A percentile compares a stretch with the other conserved stretches of the same genome.
Evolutionary conservation across 2,797 vertebrate species (phyloP).

Genomic region (Linurgus olivaceus): DNA sequence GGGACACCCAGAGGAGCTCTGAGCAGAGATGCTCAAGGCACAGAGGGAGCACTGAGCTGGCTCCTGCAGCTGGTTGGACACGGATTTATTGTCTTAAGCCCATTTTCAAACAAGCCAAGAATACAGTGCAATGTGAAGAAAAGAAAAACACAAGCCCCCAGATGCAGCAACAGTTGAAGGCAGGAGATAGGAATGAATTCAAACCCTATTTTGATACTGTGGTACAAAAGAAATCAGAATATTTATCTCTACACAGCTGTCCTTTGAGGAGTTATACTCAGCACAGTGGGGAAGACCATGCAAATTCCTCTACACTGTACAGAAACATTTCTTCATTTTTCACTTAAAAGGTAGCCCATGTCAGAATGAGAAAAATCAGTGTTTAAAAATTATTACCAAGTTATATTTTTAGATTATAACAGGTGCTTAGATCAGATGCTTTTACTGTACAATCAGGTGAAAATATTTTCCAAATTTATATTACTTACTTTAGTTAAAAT

Average conservation of each 20-base stretch:
- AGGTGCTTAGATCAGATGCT: background rate
- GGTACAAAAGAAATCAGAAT: background rate
- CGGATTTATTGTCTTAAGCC: background rate
- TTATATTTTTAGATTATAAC: background rate
- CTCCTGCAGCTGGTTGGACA: background rate
- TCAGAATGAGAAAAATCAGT: background rate
- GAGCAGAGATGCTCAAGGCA: background rate
- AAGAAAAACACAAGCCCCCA: background rate
- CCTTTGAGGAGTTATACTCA: background rate
- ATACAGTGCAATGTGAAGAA: background rate
- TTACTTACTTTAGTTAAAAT: background rate
- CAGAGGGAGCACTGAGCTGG: accelerated
- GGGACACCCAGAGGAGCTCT: background rate
- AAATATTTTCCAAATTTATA: constrained; percentile 11
- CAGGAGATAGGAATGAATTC: background rate
- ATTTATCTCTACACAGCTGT: background rate
- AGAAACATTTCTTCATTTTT: background rate
- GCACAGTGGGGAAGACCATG: background rate
- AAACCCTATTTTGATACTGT: background rate
- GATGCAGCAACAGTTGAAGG: background rate
- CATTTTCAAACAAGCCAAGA: background rate
- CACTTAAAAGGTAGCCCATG: background rate
- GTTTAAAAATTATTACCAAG: background rate
- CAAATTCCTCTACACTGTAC: background rate
- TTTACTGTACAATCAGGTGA: background rate